A percentile compares a stretch with the other conserved stretches of the same genome.
phyloP scores from a whole-genome alignment of 2,113 vertebrate genomes.

The Apistogramma diplotaenia region DNA sequence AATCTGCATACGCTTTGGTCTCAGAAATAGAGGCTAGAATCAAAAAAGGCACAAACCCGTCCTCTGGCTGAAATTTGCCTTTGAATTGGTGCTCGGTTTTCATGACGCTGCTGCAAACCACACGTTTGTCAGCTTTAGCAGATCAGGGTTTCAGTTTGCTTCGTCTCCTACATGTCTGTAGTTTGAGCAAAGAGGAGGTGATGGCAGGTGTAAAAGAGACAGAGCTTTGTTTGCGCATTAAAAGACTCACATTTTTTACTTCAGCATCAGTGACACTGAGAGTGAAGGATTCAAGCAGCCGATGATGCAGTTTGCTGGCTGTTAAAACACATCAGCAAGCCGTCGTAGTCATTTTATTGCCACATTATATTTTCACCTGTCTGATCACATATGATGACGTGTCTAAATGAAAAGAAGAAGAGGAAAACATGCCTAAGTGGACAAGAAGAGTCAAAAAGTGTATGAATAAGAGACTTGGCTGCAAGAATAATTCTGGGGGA shows the following conservation, averaged over 20 bases:
- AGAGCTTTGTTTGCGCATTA: conserved; percentile 37
- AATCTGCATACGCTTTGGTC: conserved; percentile 7
- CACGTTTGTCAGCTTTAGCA: conserved; percentile 5
- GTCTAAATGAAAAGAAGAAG: not conserved
- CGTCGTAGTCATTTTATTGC: conserved; percentile 8
- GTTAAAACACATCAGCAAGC: conserved; percentile 9
- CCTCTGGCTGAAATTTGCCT: conserved; percentile 19
- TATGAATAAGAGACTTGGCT: not conserved
- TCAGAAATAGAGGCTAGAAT: conserved; percentile 14
- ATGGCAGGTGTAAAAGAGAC: conserved; percentile 13
- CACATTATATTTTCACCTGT: conserved; percentile 13
- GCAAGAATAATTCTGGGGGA: not conserved
- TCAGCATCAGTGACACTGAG: not conserved
- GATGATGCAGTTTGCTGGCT: not conserved
- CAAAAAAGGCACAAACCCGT: conserved; percentile 3
- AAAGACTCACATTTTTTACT: conserved; percentile 10
- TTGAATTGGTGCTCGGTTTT: conserved; percentile 16
- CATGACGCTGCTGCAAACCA: not conserved
- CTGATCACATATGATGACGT: not conserved
- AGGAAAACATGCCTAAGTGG: not conserved
- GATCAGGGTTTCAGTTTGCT: conserved; percentile 11
- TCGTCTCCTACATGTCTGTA: conserved; percentile 17
- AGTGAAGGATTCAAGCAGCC: not conserved
- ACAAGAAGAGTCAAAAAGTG: not conserved
- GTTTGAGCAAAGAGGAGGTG: conserved; percentile 28